Percentiles rank a stretch among this genome's conserved stretches.
Evolutionary conservation across 2,888 invertebrate species (phyloP).

Genomic region (Bellardia pandia): DNA sequence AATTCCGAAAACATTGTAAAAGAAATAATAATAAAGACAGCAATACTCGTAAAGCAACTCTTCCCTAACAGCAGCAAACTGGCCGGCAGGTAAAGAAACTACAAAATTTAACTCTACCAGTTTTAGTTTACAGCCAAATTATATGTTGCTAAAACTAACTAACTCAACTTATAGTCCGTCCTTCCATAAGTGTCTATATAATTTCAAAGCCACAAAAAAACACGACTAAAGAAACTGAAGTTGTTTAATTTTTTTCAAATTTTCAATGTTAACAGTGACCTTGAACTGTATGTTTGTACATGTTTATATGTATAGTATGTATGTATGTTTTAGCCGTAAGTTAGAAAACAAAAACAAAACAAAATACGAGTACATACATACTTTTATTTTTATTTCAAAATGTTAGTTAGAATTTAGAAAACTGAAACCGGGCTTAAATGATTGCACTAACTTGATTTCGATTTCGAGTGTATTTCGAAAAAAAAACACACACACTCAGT

Average conservation of each 20-base stretch:
- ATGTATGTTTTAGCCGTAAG: slow-evolving; percentile 16
- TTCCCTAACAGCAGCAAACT: neutral
- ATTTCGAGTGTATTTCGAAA: neutral
- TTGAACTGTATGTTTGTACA: slow-evolving; percentile 62
- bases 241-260: slow-evolving; percentile 16
- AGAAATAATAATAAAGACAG: neutral
- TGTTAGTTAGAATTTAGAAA: slow-evolving; percentile 52
- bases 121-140: slow-evolving; percentile 29
- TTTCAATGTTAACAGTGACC: slow-evolving; percentile 58
- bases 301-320: neutral
- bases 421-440: neutral
- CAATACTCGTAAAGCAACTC: neutral
- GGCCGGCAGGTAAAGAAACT: slow-evolving; percentile 14
- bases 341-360: neutral
- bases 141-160: slow-evolving; percentile 2
- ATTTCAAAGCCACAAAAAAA: slow-evolving; percentile 40
- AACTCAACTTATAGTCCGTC: neutral
- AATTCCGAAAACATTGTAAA: neutral
- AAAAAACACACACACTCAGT: neutral
- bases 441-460: slow-evolving; percentile 19
- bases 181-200: neutral
- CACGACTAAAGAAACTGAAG: slow-evolving; percentile 6
- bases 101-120: slow-evolving; percentile 9
- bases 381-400: slow-evolving; percentile 53
- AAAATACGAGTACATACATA: neutral